Evolutionary conservation across 2,113 vertebrate species (phyloP), one percentile per base, ranked within the genome.

Genomic region (Mionectes macconnelli): DNA sequence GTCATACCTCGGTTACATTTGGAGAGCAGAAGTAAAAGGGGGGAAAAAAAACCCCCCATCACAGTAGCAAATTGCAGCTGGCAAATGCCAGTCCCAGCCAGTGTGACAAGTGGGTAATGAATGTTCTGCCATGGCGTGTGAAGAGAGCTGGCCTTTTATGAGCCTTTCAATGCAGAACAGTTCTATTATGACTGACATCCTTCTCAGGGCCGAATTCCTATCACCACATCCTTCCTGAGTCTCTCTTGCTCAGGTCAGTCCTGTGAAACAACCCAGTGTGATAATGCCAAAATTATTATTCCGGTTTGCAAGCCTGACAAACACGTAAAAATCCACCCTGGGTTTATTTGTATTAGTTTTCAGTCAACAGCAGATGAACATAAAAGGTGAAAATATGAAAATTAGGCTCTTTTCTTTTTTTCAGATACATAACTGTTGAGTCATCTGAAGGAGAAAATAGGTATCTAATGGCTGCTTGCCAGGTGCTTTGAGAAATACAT

Each of bases 211-310:
- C 85, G 81, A n/a, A 76, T 68, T 93, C 90, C 85, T 70, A 86
- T 70, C 94, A 94, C 64, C 30, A 87, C 75, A 95, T 95, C 95
- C 94, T 96, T 97, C 95, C 95, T 95, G 74, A 82, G 70, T 13
- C 0, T 0, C 39, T 55, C 42, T 31, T 53, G 81, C 77, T 81
- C 90, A 40, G 70, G 74, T 87, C 75, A 74, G 45, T 42, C 53
- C 89, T n/a, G 62, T 50, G 63, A 53, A 80, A 86, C 50, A 62
- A 62, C 11, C 57, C 30, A 30, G 28, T 17, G n/a, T n/a, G n/a
- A 11, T 45, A 25, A 25, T n/a, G 52, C 83, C 57, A 12, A 78
- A 16, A 27, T 33, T n/a, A 33, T 42, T 27, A 18, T 60, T 68
- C 23, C 62, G 22, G 5, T 60, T 39, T 47, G 18, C 23, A 50